phyloP scores from a whole-genome alignment of 2,113 vertebrate species.

The Corythoichthys haematopterus region DNA sequence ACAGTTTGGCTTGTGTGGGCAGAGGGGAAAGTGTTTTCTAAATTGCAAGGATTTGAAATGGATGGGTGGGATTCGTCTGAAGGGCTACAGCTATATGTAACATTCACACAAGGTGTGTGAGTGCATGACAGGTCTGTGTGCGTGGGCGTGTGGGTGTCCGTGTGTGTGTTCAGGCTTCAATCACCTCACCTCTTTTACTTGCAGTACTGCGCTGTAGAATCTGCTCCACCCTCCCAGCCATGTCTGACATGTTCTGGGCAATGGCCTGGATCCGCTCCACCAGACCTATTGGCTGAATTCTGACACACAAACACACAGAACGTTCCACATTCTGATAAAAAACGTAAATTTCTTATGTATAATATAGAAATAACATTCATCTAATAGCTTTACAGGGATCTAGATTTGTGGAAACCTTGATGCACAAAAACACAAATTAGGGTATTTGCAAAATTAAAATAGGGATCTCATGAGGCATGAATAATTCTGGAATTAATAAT shows the following conservation, averaged over 20 bases:
- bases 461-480: neutral
- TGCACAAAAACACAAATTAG: neutral
- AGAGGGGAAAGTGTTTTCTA: conserved; percentile 11
- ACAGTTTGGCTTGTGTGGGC: conserved; percentile 9
- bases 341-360: neutral
- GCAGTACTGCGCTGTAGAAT: conserved; percentile 86
- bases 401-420: neutral
- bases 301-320: conserved; percentile 41
- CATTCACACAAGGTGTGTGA: conserved; percentile 8
- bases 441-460: neutral
- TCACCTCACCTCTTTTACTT: conserved; percentile 72
- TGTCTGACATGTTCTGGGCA: conserved; percentile 93
- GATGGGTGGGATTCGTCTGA: conserved; percentile 3
- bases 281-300: conserved; percentile 79
- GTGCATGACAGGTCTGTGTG: neutral
- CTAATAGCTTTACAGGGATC: neutral
- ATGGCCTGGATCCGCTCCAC: conserved; percentile 96
- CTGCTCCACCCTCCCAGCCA: conserved; percentile 89
- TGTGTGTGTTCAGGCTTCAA: conserved; percentile 1
- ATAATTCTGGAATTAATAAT: neutral
- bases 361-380: neutral
- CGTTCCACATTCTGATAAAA: neutral
- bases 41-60: conserved; percentile 25
- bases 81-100: conserved; percentile 4
- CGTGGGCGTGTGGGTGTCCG: conserved; percentile 1